These are phyloP conservation scores for Phalacrocorax brasilianus DNA, from an alignment of 2,113 vertebrate genomes.

Conservation along the genomic window DNA sequence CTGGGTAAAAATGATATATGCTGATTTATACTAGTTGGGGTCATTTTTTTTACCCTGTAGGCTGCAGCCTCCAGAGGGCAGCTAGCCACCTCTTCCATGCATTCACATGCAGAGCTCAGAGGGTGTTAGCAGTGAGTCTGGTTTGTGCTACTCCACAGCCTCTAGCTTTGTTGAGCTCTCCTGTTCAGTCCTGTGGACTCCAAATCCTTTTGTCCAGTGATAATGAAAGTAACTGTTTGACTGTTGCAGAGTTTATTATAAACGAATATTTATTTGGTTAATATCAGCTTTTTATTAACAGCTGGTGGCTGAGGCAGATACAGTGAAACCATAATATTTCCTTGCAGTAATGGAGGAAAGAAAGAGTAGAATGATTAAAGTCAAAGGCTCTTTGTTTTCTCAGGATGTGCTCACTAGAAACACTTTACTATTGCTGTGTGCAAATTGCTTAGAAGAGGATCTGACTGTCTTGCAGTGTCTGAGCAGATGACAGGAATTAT, in stretches of 20 bases:
- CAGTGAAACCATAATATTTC: background rate
- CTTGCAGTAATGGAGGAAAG: background rate
- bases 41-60: background rate
- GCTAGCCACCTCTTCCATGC: background rate
- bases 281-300: background rate
- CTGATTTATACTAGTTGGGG: background rate
- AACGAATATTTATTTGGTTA: background rate
- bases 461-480: background rate
- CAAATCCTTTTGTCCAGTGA: background rate
- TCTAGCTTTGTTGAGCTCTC: background rate
- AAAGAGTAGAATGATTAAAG: background rate
- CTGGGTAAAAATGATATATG: background rate
- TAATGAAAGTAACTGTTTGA: background rate
- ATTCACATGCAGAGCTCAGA: background rate
- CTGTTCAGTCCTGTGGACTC: background rate
- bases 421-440: background rate
- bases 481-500: background rate
- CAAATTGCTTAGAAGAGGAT: background rate
- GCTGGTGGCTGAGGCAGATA: background rate
- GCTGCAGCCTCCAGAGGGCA: background rate
- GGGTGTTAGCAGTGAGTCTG: background rate
- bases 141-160: background rate
- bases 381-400: conserved; percentile 4
- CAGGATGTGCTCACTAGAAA: background rate
- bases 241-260: background rate